These are phyloP conservation scores for Heliconius aoede DNA, from an alignment of 2,888 invertebrate species.

Conservation along the genomic window DNA sequence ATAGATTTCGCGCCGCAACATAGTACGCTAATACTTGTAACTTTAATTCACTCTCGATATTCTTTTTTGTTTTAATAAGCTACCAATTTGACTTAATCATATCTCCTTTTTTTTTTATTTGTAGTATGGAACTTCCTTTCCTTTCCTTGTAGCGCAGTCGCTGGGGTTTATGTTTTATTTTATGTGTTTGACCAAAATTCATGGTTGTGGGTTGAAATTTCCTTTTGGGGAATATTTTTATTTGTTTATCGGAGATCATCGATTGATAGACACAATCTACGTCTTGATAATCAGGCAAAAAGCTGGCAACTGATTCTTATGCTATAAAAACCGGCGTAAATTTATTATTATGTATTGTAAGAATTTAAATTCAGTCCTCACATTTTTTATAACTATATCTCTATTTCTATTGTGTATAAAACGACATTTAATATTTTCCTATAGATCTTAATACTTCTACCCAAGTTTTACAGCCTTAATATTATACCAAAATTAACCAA, in stretches of 20 bases:
- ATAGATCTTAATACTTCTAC: no score
- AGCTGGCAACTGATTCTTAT: not conserved
- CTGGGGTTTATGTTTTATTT: not conserved
- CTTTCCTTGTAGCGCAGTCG: not conserved
- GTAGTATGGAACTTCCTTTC: not conserved
- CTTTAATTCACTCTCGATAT: not conserved
- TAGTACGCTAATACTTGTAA: conserved; percentile 2
- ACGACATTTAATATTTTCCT: no score
- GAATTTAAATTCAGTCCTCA: no score
- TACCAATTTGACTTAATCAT: conserved; percentile 1
- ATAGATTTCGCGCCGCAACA: conserved; percentile 10
- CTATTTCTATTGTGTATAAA: no score
- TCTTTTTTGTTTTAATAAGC: not conserved
- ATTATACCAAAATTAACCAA: not conserved
- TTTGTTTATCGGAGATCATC: not conserved
- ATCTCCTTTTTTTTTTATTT: not conserved
- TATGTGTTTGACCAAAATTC: not conserved
- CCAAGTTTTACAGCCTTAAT: no score
- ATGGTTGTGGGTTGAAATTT: not conserved
- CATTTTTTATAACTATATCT: no score
- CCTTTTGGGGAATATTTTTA: not conserved
- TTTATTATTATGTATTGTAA: no score
- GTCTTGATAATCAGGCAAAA: not conserved
- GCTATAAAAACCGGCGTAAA: no score
- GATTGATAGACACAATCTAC: no score